phyloP scores from a whole-genome alignment of 2,888 invertebrate genomes.

The Drosophila robusta region DNA sequence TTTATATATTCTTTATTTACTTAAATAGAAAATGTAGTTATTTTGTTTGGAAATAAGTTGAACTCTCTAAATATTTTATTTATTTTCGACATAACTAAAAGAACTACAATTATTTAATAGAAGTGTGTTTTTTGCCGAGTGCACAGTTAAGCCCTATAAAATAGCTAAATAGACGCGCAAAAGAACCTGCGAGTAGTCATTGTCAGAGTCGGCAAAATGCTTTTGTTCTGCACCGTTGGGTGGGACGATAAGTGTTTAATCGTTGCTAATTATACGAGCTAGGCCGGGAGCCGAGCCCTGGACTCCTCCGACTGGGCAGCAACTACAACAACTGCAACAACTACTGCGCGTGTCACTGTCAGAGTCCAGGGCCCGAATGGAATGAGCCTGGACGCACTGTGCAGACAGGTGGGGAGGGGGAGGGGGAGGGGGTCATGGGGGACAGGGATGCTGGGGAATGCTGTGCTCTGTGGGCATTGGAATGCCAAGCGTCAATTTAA shows the following conservation, averaged over 20 bases:
- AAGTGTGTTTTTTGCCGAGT: slow-evolving; percentile 1
- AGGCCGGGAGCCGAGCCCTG: not conserved
- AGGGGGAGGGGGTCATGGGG: not conserved
- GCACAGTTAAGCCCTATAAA: slow-evolving; percentile 40
- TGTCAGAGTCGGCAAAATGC: slow-evolving; percentile 63
- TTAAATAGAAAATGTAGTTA: too few relatives aligned
- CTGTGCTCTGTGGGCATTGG: slow-evolving; percentile 35
- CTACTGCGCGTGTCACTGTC: slow-evolving; percentile 77
- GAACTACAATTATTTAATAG: too few relatives aligned
- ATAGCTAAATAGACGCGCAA: slow-evolving; percentile 56
- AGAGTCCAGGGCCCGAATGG: slow-evolving; percentile 27
- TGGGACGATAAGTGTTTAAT: slow-evolving; percentile 80
- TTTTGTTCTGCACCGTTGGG: slow-evolving; percentile 71
- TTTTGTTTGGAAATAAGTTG: too few relatives aligned
- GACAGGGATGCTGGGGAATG: not conserved
- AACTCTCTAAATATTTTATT: too few relatives aligned
- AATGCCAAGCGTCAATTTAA: slow-evolving; percentile 80
- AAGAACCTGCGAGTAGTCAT: slow-evolving; percentile 20
- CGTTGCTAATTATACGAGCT: slow-evolving; percentile 75
- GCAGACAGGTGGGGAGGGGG: not conserved
- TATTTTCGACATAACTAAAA: too few relatives aligned
- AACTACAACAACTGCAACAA: slow-evolving; percentile 20
- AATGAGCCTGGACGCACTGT: slow-evolving; percentile 4
- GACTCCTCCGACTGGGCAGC: not conserved
- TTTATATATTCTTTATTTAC: too few relatives aligned